phyloP scores from a whole-genome alignment of 1,140 invertebrate genomes.

The Neodiprion lecontei region DNA sequence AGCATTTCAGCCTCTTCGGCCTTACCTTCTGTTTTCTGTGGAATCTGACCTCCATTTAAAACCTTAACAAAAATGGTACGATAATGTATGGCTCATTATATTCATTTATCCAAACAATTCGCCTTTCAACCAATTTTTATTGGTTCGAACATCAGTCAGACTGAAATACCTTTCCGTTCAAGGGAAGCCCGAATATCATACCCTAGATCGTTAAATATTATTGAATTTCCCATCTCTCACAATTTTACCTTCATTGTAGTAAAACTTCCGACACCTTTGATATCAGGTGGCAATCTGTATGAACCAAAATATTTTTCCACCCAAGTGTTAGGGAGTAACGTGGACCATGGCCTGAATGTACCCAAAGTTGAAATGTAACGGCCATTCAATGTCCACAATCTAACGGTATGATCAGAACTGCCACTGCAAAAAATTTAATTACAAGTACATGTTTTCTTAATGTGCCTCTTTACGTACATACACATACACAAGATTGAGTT shows the following conservation, averaged over 20 bases:
- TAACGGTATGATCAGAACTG: conserved; percentile 74
- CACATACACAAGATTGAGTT: no score
- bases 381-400: conserved; percentile 73
- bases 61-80: conserved; percentile 54
- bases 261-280: conserved; percentile 69
- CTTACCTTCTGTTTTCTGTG: conserved; percentile 22
- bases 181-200: neutral
- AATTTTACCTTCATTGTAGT: conserved; percentile 65
- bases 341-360: conserved; percentile 66
- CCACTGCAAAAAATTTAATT: conserved; percentile 58
- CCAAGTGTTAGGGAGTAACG: conserved; percentile 58
- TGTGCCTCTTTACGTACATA: no score
- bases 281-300: conserved; percentile 69
- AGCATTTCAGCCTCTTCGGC: conserved; percentile 23
- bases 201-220: conserved; percentile 3
- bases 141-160: neutral
- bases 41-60: conserved; percentile 35
- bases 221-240: neutral
- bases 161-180: no score
- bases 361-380: conserved; percentile 74
- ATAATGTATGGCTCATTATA: neutral
- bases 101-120: conserved; percentile 9
- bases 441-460: neutral
- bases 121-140: conserved; percentile 7
- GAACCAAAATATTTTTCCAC: conserved; percentile 45